Evolutionary conservation across 2,888 invertebrate species (phyloP).

Genomic region (Xanthia togata): DNA sequence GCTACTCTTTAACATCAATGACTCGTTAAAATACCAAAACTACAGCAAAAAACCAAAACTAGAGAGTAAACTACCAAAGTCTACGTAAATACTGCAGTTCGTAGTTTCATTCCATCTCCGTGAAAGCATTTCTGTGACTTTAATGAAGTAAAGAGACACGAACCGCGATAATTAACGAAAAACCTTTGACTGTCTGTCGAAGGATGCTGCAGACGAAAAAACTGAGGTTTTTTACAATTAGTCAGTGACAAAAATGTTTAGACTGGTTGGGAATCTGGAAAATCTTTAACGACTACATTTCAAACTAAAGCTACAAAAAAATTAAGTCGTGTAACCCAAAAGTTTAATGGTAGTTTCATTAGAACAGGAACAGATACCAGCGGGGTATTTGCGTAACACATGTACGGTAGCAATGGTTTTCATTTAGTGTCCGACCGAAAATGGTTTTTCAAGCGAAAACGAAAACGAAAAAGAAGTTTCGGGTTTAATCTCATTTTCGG

Average conservation of each 20-base stretch:
- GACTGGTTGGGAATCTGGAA: neutral
- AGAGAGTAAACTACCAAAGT: neutral
- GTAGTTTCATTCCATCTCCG: slow-evolving; percentile 33
- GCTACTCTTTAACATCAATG: neutral
- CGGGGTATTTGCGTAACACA: too few species aligned
- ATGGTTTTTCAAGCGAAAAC: too few species aligned
- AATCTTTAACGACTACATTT: neutral
- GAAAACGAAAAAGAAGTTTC: too few species aligned
- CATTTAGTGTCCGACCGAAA: too few species aligned
- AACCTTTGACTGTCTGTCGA: slow-evolving; percentile 44
- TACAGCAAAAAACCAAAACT: neutral
- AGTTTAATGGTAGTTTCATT: too few species aligned
- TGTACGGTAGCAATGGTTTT: too few species aligned
- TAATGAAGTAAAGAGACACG: slow-evolving; percentile 44
- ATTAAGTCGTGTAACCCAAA: too few species aligned
- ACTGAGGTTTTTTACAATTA: neutral
- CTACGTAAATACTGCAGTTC: neutral
- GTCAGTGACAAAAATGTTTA: slow-evolving; percentile 6
- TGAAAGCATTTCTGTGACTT: slow-evolving; percentile 44
- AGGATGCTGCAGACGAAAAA: neutral
- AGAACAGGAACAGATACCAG: too few species aligned
- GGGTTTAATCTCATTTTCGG: too few species aligned
- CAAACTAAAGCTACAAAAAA: neutral
- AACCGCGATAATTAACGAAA: slow-evolving; percentile 50
- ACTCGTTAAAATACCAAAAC: neutral